Evolutionary conservation across 2,888 invertebrate species (phyloP).

Genomic region (Sminthurides aquaticus): DNA sequence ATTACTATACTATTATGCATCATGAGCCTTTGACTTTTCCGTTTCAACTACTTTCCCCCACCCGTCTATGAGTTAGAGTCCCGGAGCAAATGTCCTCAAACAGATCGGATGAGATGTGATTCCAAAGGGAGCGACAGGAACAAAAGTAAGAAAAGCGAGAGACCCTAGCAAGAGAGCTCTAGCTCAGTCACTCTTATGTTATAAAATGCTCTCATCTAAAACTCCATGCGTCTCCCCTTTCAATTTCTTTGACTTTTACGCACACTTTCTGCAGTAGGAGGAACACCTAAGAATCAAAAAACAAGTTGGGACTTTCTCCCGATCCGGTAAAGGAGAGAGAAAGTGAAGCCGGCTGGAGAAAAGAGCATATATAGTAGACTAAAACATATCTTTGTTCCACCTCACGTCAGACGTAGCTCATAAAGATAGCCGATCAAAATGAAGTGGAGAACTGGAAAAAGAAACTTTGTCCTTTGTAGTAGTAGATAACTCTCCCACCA

Average conservation of each 20-base stretch:
- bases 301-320: neutral
- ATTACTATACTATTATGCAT: neutral
- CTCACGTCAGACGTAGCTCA: constrained; percentile 14
- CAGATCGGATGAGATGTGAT: too few species aligned
- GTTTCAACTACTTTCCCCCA: neutral
- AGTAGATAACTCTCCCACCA: neutral
- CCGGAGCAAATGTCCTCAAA: too few species aligned
- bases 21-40: neutral
- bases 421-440: constrained; percentile 22
- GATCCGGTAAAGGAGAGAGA: neutral
- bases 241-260: too few species aligned
- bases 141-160: too few species aligned
- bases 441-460: constrained; percentile 6
- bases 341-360: neutral
- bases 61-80: neutral
- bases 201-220: too few species aligned
- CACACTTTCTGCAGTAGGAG: too few species aligned
- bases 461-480: constrained; percentile 21
- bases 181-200: too few species aligned
- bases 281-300: too few species aligned
- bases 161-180: too few species aligned
- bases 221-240: too few species aligned
- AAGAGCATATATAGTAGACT: neutral
- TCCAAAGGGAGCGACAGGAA: too few species aligned
- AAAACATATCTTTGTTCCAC: constrained; percentile 13